phyloP scores from a whole-genome alignment of 2,797 vertebrate genomes.

The Coregonus ussuriensis region DNA sequence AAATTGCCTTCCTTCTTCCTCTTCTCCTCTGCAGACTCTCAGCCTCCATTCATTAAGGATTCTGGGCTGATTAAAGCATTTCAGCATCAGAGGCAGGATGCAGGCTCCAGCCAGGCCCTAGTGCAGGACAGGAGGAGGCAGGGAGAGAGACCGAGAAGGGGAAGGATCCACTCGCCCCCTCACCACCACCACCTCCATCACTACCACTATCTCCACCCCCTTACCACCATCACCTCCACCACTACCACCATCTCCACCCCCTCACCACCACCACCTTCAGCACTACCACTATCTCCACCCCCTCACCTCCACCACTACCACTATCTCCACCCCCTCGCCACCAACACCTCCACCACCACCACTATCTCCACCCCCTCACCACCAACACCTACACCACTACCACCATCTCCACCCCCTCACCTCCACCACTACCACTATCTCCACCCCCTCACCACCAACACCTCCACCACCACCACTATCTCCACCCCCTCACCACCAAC shows the following conservation, averaged over 20 bases:
- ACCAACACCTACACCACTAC: too few relatives aligned
- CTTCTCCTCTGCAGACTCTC: slow-evolving; percentile 66
- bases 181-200: too few relatives aligned
- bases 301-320: too few relatives aligned
- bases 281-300: neutral
- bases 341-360: neutral
- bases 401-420: too few relatives aligned
- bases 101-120: slow-evolving; percentile 29
- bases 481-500: too few relatives aligned
- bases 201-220: too few relatives aligned
- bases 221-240: too few relatives aligned
- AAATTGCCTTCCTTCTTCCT: slow-evolving; percentile 72
- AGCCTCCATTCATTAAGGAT: slow-evolving; percentile 77
- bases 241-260: too few relatives aligned
- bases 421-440: too few relatives aligned
- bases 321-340: slow-evolving; percentile 9
- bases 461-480: too few relatives aligned
- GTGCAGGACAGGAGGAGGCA: slow-evolving; percentile 23
- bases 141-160: slow-evolving; percentile 25
- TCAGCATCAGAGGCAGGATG: slow-evolving; percentile 54
- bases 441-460: too few relatives aligned
- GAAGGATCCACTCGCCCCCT: slow-evolving; percentile 19
- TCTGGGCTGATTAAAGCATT: slow-evolving; percentile 77
- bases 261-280: neutral
- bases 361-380: neutral